These are phyloP conservation scores for Cladopsammia gracilis DNA, from an alignment of 64 coral and sea anemone species.

Conservation along the genomic window DNA sequence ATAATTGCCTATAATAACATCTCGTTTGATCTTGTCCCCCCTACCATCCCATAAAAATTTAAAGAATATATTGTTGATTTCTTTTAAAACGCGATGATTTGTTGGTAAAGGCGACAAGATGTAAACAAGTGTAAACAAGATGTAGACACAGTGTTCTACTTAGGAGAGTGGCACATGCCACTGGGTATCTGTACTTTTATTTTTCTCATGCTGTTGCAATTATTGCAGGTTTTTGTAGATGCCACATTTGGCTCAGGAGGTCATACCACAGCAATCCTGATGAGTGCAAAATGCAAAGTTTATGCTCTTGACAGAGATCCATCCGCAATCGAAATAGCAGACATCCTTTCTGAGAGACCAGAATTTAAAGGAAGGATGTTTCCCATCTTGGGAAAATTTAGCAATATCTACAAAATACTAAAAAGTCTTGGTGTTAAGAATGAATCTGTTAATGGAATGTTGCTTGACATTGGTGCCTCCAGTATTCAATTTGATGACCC, in stretches of 20 bases:
- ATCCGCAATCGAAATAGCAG: conserved; percentile 80
- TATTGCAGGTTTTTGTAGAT: conserved; percentile 89
- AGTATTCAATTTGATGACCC: conserved; percentile 92
- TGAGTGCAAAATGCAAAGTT: conserved; percentile 84
- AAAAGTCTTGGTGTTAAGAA: conserved; percentile 69
- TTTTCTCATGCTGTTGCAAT: background rate
- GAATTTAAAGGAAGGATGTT: conserved; percentile 83
- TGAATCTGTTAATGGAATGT: conserved; percentile 81
- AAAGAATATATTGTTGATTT: no score
- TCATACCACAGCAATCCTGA: conserved; percentile 83
- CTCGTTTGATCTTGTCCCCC: no score
- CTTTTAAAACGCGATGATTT: no score
- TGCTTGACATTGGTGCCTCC: conserved; percentile 90
- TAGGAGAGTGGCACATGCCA: background rate
- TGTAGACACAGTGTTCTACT: no score
- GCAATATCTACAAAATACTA: conserved; percentile 74
- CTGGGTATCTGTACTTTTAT: background rate
- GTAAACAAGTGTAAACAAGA: no score
- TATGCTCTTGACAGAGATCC: conserved; percentile 91
- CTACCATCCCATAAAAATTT: no score
- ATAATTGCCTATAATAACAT: no score
- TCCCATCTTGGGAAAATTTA: conserved; percentile 84
- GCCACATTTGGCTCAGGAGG: conserved; percentile 93
- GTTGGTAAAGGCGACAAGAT: no score
- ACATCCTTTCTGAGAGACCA: conserved; percentile 75